phyloP scores from a whole-genome alignment of 2,888 invertebrate genomes.

The Cheilosia impressa region DNA sequence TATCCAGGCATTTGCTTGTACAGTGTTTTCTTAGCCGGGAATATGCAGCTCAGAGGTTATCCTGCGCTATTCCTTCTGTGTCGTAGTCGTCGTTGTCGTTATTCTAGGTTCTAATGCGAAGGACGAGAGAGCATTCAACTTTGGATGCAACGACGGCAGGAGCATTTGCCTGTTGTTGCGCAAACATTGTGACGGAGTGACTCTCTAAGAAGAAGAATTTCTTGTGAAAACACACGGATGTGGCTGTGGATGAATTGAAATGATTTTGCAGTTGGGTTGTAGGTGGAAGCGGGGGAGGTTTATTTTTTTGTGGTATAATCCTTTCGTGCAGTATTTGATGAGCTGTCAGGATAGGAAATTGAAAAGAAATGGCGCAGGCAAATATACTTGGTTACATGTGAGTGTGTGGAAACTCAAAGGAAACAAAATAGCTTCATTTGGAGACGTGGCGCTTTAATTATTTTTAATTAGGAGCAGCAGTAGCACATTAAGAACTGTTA shows the following conservation, averaged over 20 bases:
- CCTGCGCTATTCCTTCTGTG: conserved; percentile 47
- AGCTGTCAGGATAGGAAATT: conserved; percentile 65
- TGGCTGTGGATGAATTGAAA: conserved; percentile 57
- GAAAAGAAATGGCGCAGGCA: conserved; percentile 58
- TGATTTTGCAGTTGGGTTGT: conserved; percentile 31
- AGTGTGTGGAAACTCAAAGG: too few species aligned
- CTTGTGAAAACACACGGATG: conserved; percentile 61
- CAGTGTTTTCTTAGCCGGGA: conserved; percentile 19
- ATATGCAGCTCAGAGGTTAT: conserved; percentile 62
- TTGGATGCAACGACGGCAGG: conserved; percentile 34
- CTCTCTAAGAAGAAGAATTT: conserved; percentile 50
- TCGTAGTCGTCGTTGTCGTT: conserved; percentile 11
- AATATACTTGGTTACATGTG: background rate
- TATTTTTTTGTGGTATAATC: conserved; percentile 50
- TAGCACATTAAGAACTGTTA: too few species aligned
- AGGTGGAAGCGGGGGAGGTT: conserved; percentile 9
- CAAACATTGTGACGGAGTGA: conserved; percentile 66
- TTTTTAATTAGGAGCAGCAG: too few species aligned
- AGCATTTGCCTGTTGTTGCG: conserved; percentile 57
- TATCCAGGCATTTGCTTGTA: conserved; percentile 56
- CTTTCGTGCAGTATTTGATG: conserved; percentile 68
- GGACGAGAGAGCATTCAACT: conserved; percentile 73
- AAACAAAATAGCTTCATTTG: too few species aligned
- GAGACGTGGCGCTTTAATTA: too few species aligned
- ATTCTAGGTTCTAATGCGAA: conserved; percentile 37